phyloP scores from a whole-genome alignment of 2,888 invertebrate species.

The Helicoverpa assulta region DNA sequence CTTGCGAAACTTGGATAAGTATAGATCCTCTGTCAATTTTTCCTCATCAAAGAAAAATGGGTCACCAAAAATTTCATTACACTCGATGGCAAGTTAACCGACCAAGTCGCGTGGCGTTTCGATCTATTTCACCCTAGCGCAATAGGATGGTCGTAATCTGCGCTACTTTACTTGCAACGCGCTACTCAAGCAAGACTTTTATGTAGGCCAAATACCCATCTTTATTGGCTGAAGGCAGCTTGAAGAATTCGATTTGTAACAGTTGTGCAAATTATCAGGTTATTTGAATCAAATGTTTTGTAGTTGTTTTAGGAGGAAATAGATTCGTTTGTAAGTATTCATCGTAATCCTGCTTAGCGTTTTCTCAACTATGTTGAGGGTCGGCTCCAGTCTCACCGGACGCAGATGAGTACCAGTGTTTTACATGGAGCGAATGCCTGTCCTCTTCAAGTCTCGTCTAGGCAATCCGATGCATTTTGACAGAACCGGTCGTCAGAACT shows the following conservation, averaged over 20 bases:
- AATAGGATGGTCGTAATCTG: conserved; percentile 42
- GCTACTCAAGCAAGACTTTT: conserved; percentile 34
- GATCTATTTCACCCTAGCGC: conserved; percentile 37
- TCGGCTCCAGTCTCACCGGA: too few relatives aligned
- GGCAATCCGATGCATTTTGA: too few relatives aligned
- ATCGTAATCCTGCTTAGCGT: too few relatives aligned
- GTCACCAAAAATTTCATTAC: neutral
- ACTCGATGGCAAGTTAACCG: conserved; percentile 19
- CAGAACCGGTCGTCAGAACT: too few relatives aligned
- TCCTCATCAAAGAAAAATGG: conserved; percentile 1
- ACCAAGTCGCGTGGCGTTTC: conserved; percentile 39
- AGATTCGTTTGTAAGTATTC: too few relatives aligned
- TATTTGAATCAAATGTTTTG: neutral
- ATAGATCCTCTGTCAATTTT: too few relatives aligned
- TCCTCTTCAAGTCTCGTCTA: too few relatives aligned
- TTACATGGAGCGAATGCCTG: too few relatives aligned
- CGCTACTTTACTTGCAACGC: conserved; percentile 33
- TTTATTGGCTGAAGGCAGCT: neutral
- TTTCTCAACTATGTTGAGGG: too few relatives aligned
- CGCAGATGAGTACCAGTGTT: too few relatives aligned
- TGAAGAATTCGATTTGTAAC: conserved; percentile 19
- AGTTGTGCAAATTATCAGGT: neutral
- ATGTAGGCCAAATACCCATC: conserved; percentile 27
- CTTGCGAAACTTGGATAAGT: too few relatives aligned
- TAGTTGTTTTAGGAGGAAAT: too few relatives aligned